Base-by-base conservation (phyloP, 2,797 vertebrate species). In the Hyperoplus immaculatus region DNA sequence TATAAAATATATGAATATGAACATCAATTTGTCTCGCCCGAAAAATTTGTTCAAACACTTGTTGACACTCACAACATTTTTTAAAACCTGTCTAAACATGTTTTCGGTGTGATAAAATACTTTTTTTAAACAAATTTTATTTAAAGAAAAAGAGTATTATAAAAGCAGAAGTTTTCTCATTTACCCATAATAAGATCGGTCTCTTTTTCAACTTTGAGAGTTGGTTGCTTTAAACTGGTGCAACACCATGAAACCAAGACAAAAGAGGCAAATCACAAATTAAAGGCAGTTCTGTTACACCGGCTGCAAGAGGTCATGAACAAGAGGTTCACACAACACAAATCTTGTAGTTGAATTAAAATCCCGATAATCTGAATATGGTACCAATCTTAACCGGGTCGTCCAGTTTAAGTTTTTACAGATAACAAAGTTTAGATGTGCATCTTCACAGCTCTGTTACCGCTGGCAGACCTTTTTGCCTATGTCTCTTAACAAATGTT, bases 1-100 rank as follows among this genome's bases (percentile, higher is more conserved):
- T 95, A 95, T 94, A 96, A 95, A 95, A 93, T 93, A 93, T 94
- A 94, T 92, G 87, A 90, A 82, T 95, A 94, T 95, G 91, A 95
- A 94, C 93, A 94, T 94, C 84, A 88, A 77, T 87, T 79, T 64
- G 92, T 93, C 88, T 94, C 78, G 12, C 36, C 77, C 80, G 21
- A 56, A 72, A 29, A 87, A 88, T 94, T 87, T 95, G 80, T 93
- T 89, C 51, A 80, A 75, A 51, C 70, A 72, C 15, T 10, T 64
- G 54, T n/a, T 11, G 50, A 64, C 66, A 13, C 72, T 56, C 53
- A 71, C 14, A 58, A 62, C 60, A 21, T 56, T 43, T 41, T 65
- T 62, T 39, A 11, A 0, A 29, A 29, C 29, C 29, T 29, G 29
- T 29, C 29, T 29, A 29, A 8, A 39, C n/a, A 2, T 45, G 45